A percentile compares a stretch with the other conserved stretches of the same genome.
Evolutionary conservation across 2,888 invertebrate species (phyloP).

Genomic region (Caprella mutica): DNA sequence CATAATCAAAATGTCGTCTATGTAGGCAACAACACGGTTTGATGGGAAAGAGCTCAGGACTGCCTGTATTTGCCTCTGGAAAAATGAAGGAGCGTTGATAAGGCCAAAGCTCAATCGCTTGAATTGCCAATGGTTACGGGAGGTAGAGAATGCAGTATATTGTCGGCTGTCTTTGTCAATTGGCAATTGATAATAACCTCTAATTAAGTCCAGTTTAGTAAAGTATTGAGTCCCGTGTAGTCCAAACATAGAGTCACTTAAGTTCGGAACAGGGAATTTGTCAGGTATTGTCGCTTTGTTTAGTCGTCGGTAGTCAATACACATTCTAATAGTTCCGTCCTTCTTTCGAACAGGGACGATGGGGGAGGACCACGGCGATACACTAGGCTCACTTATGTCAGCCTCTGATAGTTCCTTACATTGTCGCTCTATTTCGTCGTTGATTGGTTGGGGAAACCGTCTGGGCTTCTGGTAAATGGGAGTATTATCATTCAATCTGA

Average conservation of each 20-base stretch:
- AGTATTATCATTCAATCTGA: neutral
- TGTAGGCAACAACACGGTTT: neutral
- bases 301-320: neutral
- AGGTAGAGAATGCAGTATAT: constrained; percentile 1
- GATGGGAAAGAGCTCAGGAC: neutral
- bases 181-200: constrained; percentile 2
- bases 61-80: neutral
- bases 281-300: neutral
- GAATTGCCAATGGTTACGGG: neutral
- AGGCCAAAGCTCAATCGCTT: neutral
- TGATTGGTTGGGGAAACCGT: neutral
- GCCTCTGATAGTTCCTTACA: neutral
- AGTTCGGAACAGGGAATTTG: constrained; percentile 3
- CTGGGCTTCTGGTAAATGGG: constrained; percentile 3
- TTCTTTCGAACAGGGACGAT: constrained; percentile 3
- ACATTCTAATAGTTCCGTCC: neutral
- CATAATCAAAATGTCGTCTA: constrained; percentile 8
- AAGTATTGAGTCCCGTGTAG: constrained; percentile 3
- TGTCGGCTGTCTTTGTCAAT: neutral
- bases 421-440: neutral
- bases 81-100: neutral
- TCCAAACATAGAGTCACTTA: neutral
- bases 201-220: neutral
- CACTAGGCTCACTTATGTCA: neutral
- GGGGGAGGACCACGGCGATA: neutral